phyloP scores from a whole-genome alignment of 2,797 vertebrate genomes.

The Helicolenus hilgendorfi region DNA sequence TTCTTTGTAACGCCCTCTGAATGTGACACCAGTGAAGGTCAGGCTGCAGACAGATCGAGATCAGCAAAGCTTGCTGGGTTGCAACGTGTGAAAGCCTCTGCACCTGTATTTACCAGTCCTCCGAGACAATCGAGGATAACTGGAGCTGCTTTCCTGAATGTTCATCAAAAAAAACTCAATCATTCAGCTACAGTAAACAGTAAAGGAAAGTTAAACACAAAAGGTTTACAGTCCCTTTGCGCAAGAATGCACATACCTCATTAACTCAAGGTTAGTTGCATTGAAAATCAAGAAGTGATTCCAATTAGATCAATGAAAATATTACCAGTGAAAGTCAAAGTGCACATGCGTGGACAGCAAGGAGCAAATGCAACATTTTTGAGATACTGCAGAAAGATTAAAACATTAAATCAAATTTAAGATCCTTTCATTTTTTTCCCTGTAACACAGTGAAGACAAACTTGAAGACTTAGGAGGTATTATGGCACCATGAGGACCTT shows the following conservation, averaged over 20 bases:
- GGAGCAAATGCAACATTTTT: not conserved
- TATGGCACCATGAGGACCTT: conserved; percentile 34
- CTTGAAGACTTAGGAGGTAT: conserved; percentile 18
- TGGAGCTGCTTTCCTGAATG: conserved; percentile 20
- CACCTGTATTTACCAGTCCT: conserved; percentile 69
- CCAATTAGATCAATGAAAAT: conserved; percentile 1
- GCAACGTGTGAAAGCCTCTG: conserved; percentile 71
- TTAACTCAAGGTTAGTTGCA: not conserved
- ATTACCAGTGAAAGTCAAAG: not conserved
- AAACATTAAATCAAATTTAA: conserved; percentile 4
- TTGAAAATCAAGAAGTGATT: conserved; percentile 5
- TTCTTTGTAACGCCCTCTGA: conserved; percentile 68
- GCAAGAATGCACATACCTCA: not conserved
- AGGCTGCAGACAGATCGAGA: conserved; percentile 84
- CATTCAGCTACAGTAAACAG: conserved; percentile 1
- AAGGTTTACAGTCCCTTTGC: not conserved
- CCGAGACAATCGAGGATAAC: conserved; percentile 52
- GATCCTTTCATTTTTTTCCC: not conserved
- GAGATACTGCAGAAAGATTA: not conserved
- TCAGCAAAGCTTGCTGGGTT: conserved; percentile 73
- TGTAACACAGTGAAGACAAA: conserved; percentile 5
- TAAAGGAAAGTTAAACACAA: conserved; percentile 4
- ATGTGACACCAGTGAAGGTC: conserved; percentile 92
- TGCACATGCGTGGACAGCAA: not conserved
- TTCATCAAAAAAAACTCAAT: conserved; percentile 13